Percentiles rank a stretch among this genome's conserved stretches.
Conservation (phyloP, 2,888 invertebrate genomes). For the Lordiphosa andalusiaca region DNA sequence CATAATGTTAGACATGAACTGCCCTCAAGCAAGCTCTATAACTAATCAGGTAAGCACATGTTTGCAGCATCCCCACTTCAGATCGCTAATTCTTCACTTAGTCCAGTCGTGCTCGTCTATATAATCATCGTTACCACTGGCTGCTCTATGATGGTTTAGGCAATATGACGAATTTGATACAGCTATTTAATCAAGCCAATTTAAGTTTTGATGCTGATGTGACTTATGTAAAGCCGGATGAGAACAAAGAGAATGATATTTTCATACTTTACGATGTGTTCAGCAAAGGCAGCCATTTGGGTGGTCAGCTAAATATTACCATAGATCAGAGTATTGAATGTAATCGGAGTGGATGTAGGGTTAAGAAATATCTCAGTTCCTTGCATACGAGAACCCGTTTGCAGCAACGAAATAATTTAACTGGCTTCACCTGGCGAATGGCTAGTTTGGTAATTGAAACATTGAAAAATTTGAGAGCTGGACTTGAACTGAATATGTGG, state of each 20-base stretch:
- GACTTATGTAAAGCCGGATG: conserved; percentile 48
- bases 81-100: conserved; percentile 19
- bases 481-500: background rate
- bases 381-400: conserved; percentile 55
- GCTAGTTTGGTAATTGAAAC: conserved; percentile 69
- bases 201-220: conserved; percentile 75
- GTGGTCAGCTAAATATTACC: conserved; percentile 77
- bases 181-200: conserved; percentile 57
- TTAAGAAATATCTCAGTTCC: conserved; percentile 53
- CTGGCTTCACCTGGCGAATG: conserved; percentile 69
- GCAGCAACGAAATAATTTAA: conserved; percentile 67
- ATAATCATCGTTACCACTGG: conserved; percentile 67
- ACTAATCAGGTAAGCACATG: conserved; percentile 59
- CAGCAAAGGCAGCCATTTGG: conserved; percentile 76
- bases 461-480: too few species aligned
- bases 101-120: conserved; percentile 64
- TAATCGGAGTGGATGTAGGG: conserved; percentile 40
- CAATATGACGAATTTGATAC: conserved; percentile 40
- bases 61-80: background rate
- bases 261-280: conserved; percentile 76
- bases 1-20: conserved; percentile 71
- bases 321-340: conserved; percentile 66
- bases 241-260: conserved; percentile 2
- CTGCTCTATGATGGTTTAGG: conserved; percentile 58
- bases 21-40: conserved; percentile 47